These are phyloP conservation scores for Drosophila leonis DNA, from an alignment of 2,888 invertebrate species.

Conservation along the genomic window DNA sequence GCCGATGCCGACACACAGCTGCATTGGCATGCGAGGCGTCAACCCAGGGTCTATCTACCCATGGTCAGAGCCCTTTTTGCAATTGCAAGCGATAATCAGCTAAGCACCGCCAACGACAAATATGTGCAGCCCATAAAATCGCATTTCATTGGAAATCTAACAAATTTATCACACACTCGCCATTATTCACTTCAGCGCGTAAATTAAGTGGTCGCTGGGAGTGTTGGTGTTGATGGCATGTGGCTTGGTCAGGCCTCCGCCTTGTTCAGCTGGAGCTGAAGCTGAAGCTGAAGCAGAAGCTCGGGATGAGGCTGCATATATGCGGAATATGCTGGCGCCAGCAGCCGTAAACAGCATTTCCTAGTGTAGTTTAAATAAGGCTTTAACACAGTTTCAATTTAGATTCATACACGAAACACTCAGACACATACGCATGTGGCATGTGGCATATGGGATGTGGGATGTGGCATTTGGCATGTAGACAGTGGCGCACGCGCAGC, in stretches of 20 bases:
- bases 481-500: slow-evolving; percentile 15
- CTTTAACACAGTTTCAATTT: slow-evolving; percentile 72
- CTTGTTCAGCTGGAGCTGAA: background rate
- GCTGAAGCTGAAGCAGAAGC: background rate
- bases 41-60: background rate
- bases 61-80: slow-evolving; percentile 44
- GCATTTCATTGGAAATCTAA: slow-evolving; percentile 75
- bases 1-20: slow-evolving; percentile 45
- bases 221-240: slow-evolving; percentile 2
- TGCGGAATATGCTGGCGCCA: slow-evolving; percentile 71
- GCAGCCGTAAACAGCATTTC: slow-evolving; percentile 35
- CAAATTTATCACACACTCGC: slow-evolving; percentile 65
- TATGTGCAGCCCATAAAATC: slow-evolving; percentile 61
- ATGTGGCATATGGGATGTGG: no score
- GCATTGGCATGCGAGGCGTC: slow-evolving; percentile 47
- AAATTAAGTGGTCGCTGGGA: slow-evolving; percentile 45
- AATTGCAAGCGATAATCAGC: slow-evolving; percentile 47
- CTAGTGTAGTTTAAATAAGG: slow-evolving; percentile 65
- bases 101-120: slow-evolving; percentile 44
- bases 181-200: slow-evolving; percentile 64
- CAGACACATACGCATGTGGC: slow-evolving; percentile 2
- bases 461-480: slow-evolving; percentile 10
- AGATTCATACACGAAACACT: slow-evolving; percentile 44
- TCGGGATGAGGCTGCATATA: slow-evolving; percentile 6
- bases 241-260: slow-evolving; percentile 17